Evolutionary conservation across 2,113 vertebrate species (phyloP).

Genomic region (Capricornis sumatraensis): DNA sequence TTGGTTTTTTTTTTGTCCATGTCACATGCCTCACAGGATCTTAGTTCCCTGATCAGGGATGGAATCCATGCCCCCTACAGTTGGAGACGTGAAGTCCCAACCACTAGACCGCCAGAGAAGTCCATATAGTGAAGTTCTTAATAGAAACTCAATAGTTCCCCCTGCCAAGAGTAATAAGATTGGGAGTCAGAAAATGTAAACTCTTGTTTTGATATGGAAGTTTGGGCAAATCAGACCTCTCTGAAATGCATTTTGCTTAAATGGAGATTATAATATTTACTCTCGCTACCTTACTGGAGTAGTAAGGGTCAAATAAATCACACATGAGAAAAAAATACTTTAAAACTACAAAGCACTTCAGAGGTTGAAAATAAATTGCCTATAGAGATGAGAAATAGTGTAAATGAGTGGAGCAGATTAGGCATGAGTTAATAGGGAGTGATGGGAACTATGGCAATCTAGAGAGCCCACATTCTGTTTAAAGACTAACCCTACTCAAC

Average conservation of each 20-base stretch:
- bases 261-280: not conserved
- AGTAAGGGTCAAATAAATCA: not conserved
- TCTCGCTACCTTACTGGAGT: not conserved
- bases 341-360: not conserved
- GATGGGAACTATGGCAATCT: not conserved
- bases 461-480: not conserved
- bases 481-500: not conserved
- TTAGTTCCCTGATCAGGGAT: not conserved
- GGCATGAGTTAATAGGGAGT: not conserved
- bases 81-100: not conserved
- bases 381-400: not conserved
- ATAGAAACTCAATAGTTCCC: not conserved
- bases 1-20: not conserved
- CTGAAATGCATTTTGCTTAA: conserved; percentile 2
- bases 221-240: not conserved
- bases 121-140: conserved; percentile 24
- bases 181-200: not conserved
- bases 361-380: conserved; percentile 18
- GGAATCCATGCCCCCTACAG: not conserved
- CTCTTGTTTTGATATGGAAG: conserved; percentile 9
- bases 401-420: not conserved
- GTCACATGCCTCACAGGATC: not conserved
- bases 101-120: not conserved
- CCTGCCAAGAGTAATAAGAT: not conserved
- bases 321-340: not conserved